Base-by-base conservation (phyloP, 2,797 vertebrate genomes). In the Betta splendens region DNA sequence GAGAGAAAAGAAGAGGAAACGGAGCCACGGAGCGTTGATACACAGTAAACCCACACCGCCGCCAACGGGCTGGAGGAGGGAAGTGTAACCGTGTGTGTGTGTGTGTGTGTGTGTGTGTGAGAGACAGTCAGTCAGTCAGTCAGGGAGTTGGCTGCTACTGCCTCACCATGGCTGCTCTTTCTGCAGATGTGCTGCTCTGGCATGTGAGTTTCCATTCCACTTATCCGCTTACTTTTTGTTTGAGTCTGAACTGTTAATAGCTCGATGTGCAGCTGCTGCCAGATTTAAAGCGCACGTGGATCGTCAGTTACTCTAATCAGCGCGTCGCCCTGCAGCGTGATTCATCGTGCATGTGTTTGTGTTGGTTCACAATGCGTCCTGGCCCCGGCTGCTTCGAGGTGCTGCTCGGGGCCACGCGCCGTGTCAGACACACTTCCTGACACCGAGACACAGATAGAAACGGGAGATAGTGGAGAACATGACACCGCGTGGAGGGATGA, bases 131-230 rank as follows among this genome's bases (percentile, higher is more conserved):
- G 7, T 31, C 62, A 75, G 77, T 74, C 67, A 61, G 55, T 85
- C 73, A 76, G 51, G 86, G 79, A 77, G 72, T 89, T 22, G 70
- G 73, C 79, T 89, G 86, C 83, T 87, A 80, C 83, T 87, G 78
- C 85, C 76, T 80, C 78, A 86, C 80, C 84, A 93, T 93, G 92
- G 91, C 92, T 88, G 91, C 91, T 77, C 92, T 93, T 73, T 92
- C 92, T 80, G 85, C 91, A 75, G 91, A 93, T 11, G 89, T 86
- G 65, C 80, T 93, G 33, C 81, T 81, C 79, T 93, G 92, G 92
- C 92, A 93, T 84, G 92, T 93, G 84, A 93, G 92, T 93, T 33
- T 75, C 45, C 26, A 36, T 38, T 56, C 32, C 3, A 22, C 11
- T 55, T 39, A 46, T 45, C 51, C n/a, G n/a, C 21, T 23, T 1